A percentile compares a stretch with the other conserved stretches of the same genome.
phyloP scores from a whole-genome alignment of 2,113 vertebrate species.

The Oceanites oceanicus region DNA sequence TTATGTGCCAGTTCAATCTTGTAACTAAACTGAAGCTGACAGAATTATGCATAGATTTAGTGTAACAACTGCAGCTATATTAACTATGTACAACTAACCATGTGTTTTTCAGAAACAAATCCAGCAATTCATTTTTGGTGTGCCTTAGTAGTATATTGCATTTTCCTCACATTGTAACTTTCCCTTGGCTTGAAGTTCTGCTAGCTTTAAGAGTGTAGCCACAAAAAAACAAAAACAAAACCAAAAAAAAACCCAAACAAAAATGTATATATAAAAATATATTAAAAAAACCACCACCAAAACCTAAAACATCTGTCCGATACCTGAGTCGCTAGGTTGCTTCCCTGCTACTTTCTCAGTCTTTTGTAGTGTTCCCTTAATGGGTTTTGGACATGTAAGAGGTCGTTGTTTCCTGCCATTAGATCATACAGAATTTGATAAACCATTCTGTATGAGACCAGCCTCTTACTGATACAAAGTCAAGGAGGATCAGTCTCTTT shows the following conservation, averaged over 20 bases:
- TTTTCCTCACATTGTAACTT: neutral
- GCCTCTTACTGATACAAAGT: neutral
- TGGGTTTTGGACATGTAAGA: neutral
- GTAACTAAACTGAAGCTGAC: neutral
- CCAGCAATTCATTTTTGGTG: neutral
- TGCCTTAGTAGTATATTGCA: neutral
- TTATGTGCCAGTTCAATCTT: neutral
- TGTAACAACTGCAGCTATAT: neutral
- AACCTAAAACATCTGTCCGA: neutral
- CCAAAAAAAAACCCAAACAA: too few relatives aligned
- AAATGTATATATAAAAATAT: too few relatives aligned
- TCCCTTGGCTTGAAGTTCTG: neutral
- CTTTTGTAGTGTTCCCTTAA: neutral
- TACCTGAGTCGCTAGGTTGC: rapidly evolving
- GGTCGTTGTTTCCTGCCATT: neutral
- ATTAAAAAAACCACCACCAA: neutral
- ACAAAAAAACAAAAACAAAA: neutral
- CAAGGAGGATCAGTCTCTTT: neutral
- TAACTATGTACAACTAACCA: neutral
- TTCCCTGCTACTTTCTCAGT: neutral
- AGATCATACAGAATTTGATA: neutral
- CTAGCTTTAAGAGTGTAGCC: neutral
- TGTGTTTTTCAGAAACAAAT: neutral
- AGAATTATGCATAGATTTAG: neutral
- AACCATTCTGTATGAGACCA: neutral